Evolutionary conservation across 2,113 vertebrate genomes (phyloP).

Genomic region (Cisticola juncidis): DNA sequence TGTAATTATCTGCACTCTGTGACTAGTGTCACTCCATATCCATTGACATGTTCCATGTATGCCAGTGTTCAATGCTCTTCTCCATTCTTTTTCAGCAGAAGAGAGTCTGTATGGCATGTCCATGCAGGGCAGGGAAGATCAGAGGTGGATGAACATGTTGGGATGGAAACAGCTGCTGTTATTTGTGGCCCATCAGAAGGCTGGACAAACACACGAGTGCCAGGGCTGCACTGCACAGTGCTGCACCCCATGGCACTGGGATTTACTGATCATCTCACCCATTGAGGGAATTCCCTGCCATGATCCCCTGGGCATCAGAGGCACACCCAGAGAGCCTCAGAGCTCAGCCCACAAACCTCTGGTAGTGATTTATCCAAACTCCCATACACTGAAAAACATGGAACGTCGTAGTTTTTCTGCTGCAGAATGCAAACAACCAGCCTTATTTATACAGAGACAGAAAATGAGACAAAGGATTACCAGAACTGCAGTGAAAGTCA

Average conservation of each 20-base stretch:
- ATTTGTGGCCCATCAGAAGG: neutral
- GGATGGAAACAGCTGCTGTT: neutral
- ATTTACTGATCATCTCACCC: neutral
- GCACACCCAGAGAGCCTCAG: neutral
- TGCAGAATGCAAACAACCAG: neutral
- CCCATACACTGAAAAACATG: neutral
- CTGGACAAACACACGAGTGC: neutral
- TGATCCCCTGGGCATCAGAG: neutral
- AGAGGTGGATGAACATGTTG: neutral
- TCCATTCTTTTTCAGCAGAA: neutral
- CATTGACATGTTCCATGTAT: neutral
- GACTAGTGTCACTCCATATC: neutral
- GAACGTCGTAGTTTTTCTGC: neutral
- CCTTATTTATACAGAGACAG: neutral
- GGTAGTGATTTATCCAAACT: neutral
- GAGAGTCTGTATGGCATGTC: neutral
- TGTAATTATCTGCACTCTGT: neutral
- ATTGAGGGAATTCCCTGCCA: neutral
- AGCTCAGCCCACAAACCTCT: neutral
- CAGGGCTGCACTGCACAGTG: neutral
- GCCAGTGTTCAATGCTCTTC: neutral
- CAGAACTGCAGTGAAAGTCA: neutral
- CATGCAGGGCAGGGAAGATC: neutral
- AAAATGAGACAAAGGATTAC: neutral
- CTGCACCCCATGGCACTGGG: rapidly evolving